Evolutionary conservation across 2,113 vertebrate species (phyloP), one percentile per base, ranked within the genome.

Genomic region (Felis chaus): DNA sequence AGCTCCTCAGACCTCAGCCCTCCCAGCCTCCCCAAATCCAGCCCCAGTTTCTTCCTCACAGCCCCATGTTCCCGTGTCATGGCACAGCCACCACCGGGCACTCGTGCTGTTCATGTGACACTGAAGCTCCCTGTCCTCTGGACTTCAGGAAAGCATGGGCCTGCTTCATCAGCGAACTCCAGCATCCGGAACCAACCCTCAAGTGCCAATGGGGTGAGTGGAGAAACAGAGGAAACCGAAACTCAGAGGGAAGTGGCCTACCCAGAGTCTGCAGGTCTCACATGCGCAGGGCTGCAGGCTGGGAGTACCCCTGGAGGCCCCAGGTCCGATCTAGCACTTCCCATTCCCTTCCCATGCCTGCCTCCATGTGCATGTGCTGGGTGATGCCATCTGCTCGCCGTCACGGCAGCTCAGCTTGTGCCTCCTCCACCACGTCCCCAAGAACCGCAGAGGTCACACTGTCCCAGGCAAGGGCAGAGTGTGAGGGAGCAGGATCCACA

Each of bases 341-440:
- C 48, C 4, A 1, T 7, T 16, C 4, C 2, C 1, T 25, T 61
- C 4, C 41, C 12, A 7, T 12, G 23, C 63, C 33, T 1, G 65
- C 74, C 55, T 27, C 63, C 2, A 19, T 0, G 1, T 53, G 2
- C 13, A 12, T 21, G 0, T 14, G 41, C 29, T 61, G 53, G 61
- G 18, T 21, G 15, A 50, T 41, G 89, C 29, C 29, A 14, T 25
- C 68, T 4, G 8, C 12, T 9, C 9, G 50, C 50, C 0, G 0
- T 10, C 11, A 21, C 0, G 27, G 55, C 23, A 68, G 39, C 16
- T 81, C 29, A 53, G 15, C 85, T n/a, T 9, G 3, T 50, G 15
- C 41, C 18, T 41, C 57, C 57, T 63, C 61, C 19, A 21, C 36
- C 36, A 12, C 1, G 13, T 36, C 33, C 57, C 1, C 1, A 27